Evolutionary conservation across 1,140 invertebrate species (phyloP).

Genomic region (Drosophila insularis): DNA sequence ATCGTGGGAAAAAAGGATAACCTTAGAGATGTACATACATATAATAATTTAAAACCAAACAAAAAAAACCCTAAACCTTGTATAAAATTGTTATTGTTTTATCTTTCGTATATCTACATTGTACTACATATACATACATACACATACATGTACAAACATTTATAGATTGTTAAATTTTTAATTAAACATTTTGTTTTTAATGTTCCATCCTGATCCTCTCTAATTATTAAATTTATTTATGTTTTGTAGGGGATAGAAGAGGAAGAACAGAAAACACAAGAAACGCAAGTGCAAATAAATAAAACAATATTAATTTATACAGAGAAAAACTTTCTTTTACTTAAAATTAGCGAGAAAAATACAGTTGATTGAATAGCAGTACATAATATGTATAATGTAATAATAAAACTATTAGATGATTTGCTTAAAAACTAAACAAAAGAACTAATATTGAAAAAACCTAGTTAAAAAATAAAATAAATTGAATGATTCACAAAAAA

Average conservation of each 20-base stretch:
- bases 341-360: constrained; percentile 11
- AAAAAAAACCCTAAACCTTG: not conserved
- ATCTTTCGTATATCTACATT: constrained; percentile 10
- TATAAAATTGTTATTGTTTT: constrained; percentile 4
- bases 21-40: not conserved
- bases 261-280: not conserved
- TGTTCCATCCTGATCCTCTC: constrained; percentile 21
- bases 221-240: not conserved
- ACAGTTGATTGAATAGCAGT: constrained; percentile 12
- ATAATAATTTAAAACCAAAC: constrained; percentile 2
- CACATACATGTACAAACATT: constrained; percentile 35
- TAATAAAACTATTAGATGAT: constrained; percentile 19
- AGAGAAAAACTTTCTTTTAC: constrained; percentile 11
- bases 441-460: not conserved
- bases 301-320: constrained; percentile 1
- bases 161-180: constrained; percentile 20
- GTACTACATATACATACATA: constrained; percentile 8
- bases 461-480: constrained; percentile 2
- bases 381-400: constrained; percentile 13
- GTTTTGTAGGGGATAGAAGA: not conserved
- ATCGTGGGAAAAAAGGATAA: not conserved
- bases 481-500: constrained; percentile 2
- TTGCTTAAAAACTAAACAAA: constrained; percentile 2
- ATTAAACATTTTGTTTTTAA: constrained; percentile 19
- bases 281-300: not conserved